Evolutionary conservation across 2,113 vertebrate genomes (phyloP).

Genomic region (Channa maculata): DNA sequence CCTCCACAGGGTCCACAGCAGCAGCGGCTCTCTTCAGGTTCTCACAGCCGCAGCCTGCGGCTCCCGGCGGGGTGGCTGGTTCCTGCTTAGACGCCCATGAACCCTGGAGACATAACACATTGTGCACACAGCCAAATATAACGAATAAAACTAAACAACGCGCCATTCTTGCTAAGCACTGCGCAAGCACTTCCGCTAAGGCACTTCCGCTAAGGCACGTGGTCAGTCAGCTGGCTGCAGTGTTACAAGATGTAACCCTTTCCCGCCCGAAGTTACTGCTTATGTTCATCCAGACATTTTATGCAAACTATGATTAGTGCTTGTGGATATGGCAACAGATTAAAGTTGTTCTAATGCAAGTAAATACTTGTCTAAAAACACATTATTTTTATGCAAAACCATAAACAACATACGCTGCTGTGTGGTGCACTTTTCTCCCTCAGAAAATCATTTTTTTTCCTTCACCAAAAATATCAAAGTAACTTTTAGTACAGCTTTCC

Average conservation of each 20-base stretch:
- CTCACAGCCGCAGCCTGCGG: slow-evolving; percentile 78
- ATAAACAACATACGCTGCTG: neutral
- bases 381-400: too few species aligned
- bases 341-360: fast-evolving
- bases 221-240: slow-evolving; percentile 71
- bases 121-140: neutral
- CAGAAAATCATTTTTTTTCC: neutral
- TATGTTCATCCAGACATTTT: neutral
- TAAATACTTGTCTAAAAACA: neutral
- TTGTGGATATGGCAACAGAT: neutral
- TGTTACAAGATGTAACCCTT: slow-evolving; percentile 43
- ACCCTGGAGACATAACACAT: slow-evolving; percentile 4
- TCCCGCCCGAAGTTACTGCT: slow-evolving; percentile 1
- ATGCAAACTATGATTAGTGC: neutral
- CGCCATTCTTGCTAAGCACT: neutral
- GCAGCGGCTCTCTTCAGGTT: slow-evolving; percentile 68
- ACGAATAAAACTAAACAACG: slow-evolving; percentile 29
- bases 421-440: neutral
- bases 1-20: slow-evolving; percentile 7
- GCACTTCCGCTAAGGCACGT: slow-evolving; percentile 79
- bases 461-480: neutral
- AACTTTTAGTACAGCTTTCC: slow-evolving; percentile 1
- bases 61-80: neutral
- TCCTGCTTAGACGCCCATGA: slow-evolving; percentile 33
- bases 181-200: slow-evolving; percentile 49